These are phyloP conservation scores for Creontiades dilutus DNA, from an alignment of 2,888 invertebrate species.

Conservation along the genomic window DNA sequence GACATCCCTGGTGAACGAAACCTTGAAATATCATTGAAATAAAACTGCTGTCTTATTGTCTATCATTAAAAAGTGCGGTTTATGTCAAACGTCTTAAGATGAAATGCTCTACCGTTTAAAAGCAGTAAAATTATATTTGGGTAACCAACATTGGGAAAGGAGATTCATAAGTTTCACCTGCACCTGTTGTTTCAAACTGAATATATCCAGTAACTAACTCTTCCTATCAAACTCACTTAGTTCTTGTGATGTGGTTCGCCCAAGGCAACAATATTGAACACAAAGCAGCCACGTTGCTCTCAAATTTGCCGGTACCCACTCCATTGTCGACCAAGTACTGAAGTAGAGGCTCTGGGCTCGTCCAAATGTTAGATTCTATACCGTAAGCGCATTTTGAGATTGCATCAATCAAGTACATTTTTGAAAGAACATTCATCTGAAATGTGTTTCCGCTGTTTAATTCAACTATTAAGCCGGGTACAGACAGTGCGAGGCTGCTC, in stretches of 20 bases:
- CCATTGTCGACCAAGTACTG: background rate
- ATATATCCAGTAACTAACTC: too few species aligned
- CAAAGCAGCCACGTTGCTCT: background rate
- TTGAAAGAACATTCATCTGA: background rate
- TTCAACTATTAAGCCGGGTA: too few species aligned
- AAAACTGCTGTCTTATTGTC: too few species aligned
- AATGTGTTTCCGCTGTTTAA: background rate
- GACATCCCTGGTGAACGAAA: too few species aligned
- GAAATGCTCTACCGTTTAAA: background rate
- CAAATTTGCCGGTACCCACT: background rate
- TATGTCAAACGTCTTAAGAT: background rate
- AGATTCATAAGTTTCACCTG: background rate
- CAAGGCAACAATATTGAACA: conserved; percentile 31
- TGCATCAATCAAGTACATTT: conserved; percentile 37
- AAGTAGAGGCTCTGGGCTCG: background rate
- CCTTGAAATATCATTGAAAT: too few species aligned
- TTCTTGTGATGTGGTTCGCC: background rate
- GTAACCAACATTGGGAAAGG: background rate
- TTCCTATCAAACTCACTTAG: background rate
- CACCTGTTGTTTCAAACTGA: too few species aligned
- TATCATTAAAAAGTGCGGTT: too few species aligned
- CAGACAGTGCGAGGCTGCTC: too few species aligned
- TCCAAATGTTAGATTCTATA: background rate
- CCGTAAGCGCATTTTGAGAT: conserved; percentile 27
- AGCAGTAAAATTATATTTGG: background rate